Base-by-base conservation (phyloP, 1,140 invertebrate species). In the Drosophila albomicans region DNA sequence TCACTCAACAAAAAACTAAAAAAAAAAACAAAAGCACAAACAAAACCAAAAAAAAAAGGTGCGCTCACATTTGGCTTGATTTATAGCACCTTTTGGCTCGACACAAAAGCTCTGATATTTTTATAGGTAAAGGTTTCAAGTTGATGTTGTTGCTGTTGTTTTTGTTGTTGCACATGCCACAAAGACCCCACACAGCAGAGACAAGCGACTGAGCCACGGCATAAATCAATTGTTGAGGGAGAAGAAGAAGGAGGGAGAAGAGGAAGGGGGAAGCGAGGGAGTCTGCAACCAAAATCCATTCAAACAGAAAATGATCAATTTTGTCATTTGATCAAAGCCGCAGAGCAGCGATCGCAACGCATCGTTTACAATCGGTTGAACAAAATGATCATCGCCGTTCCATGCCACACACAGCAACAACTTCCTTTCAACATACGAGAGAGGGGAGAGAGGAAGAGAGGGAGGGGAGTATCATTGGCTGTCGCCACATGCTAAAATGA, bases 221-320 rank as follows among this genome's bases (percentile, higher is more conserved):
- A 87, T 87, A 88, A 87, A 87, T 87, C 84, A 87, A 87, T 87
- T 87, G 84, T 88, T 87, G 54, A 38, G 35, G 8, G 68, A 49
- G 28, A 49, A 11, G 6, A 48, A 30, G 54, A 25, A 6, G 43
- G n/a, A 3, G 56, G 6, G 35, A 15, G 28, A 30, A 13, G 20
- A 25, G 15, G 25, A 15, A 35, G 13, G 3, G 41, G 52, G n/a
- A 28, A 13, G 8, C 8, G 28, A 35, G 51, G 28, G 51, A 54
- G n/a, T 5, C 30, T 59, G 51, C 49, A 46, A 59, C 79, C 78
- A 76, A 89, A 79, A 91, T 79, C 81, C 87, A 91, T 91, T 91
- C 88, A 91, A 91, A 91, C 88, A 91, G 88, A 91, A 91, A 91
- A 91, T 91, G 88, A 91, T 91, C 88, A 91, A 88, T 88, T 91